phyloP scores from a whole-genome alignment of 2,113 vertebrate genomes.

The Myrmecobius fasciatus region DNA sequence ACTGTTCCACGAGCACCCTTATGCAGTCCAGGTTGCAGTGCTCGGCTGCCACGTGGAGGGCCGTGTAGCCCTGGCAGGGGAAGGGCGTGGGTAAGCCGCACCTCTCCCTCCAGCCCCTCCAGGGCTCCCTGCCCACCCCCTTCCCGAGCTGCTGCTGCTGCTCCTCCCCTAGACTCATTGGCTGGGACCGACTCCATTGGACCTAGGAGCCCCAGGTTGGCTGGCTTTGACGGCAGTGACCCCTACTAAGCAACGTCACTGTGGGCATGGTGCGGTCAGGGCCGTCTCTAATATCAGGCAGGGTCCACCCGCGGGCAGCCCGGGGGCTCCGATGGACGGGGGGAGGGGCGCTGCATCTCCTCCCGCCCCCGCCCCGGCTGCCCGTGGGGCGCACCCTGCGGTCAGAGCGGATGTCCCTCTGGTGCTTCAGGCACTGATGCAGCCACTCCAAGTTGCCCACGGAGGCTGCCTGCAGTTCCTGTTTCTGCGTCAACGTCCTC shows the following conservation, averaged over 20 bases:
- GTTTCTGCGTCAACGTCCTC: fast-evolving
- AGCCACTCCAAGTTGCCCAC: slow-evolving; percentile 76
- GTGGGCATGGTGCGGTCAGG: too few relatives aligned
- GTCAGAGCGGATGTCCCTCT: background rate
- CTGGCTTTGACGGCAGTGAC: too few relatives aligned
- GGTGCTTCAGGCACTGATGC: slow-evolving; percentile 54
- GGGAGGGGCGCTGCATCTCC: background rate
- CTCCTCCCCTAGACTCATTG: background rate
- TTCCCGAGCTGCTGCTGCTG: too few relatives aligned
- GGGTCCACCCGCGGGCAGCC: too few relatives aligned
- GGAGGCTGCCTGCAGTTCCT: slow-evolving; percentile 58
- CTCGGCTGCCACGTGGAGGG: slow-evolving; percentile 77
- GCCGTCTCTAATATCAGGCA: too few relatives aligned
- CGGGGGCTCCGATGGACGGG: background rate
- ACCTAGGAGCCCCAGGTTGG: background rate
- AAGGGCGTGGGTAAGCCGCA: too few relatives aligned
- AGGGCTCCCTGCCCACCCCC: too few relatives aligned
- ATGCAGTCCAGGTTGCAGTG: slow-evolving; percentile 71
- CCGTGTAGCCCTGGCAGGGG: slow-evolving; percentile 76
- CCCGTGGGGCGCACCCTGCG: slow-evolving; percentile 57
- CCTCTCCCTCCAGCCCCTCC: too few relatives aligned
- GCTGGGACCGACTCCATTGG: background rate
- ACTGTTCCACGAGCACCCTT: slow-evolving; percentile 77
- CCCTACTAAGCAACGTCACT: too few relatives aligned
- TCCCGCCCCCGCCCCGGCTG: background rate